phyloP scores from a whole-genome alignment of 2,888 invertebrate genomes.

The Lithophane socia region DNA sequence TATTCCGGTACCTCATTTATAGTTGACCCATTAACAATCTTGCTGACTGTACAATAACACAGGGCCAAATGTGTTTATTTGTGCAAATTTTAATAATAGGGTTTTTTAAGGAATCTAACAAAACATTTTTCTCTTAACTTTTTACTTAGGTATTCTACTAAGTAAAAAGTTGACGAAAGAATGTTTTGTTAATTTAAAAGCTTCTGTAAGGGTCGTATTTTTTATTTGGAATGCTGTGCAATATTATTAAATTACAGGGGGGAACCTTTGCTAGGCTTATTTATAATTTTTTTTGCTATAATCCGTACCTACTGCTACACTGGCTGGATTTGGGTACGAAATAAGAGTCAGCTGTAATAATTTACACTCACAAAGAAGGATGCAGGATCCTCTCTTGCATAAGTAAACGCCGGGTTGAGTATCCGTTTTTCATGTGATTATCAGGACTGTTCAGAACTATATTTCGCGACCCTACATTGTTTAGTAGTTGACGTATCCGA shows the following conservation, averaged over 20 bases:
- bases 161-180: conserved; percentile 46
- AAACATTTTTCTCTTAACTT: conserved; percentile 14
- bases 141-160: conserved; percentile 17
- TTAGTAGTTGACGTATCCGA: conserved; percentile 2
- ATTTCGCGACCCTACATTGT: conserved; percentile 12
- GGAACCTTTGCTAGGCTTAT: not conserved
- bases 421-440: conserved; percentile 19
- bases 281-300: not conserved
- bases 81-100: not conserved
- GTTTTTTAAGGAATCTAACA: conserved; percentile 10
- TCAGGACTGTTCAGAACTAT: conserved; percentile 10
- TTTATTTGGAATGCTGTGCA: conserved; percentile 40
- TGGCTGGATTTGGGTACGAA: not conserved
- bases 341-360: conserved; percentile 17
- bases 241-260: conserved; percentile 38
- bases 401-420: conserved; percentile 13
- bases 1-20: conserved; percentile 10
- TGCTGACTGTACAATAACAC: not conserved
- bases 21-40: not conserved
- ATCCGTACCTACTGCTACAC: not conserved
- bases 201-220: conserved; percentile 24
- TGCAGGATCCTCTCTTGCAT: conserved; percentile 26
- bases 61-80: conserved; percentile 9
- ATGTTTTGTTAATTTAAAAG: conserved; percentile 49
- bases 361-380: conserved; percentile 5